Conservation (phyloP, 2,888 invertebrate species). For the Lithodes maja region DNA sequence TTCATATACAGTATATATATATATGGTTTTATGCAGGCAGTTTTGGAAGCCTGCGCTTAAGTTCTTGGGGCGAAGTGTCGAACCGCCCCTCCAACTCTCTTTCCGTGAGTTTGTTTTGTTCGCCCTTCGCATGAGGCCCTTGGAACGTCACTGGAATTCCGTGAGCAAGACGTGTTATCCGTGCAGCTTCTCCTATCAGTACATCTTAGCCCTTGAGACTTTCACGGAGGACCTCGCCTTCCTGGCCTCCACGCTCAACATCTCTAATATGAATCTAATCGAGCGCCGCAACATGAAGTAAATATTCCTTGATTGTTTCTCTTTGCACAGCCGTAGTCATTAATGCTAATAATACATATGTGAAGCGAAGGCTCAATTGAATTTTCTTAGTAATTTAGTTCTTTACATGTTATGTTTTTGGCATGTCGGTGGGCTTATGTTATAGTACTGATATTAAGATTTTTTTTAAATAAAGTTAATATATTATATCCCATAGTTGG, state of each 20-base stretch:
- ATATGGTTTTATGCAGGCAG: neutral
- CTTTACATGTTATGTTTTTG: too few species aligned
- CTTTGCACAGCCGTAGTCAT: too few species aligned
- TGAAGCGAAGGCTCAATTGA: too few species aligned
- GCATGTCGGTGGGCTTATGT: too few species aligned
- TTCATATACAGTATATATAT: too few species aligned
- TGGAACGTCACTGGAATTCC: neutral
- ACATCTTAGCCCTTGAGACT: constrained; percentile 29
- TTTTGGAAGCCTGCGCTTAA: constrained; percentile 3
- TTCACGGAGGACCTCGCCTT: constrained; percentile 17
- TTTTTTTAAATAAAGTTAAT: too few species aligned
- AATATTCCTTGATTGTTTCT: too few species aligned
- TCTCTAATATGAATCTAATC: neutral
- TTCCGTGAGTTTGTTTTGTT: neutral
- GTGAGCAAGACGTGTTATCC: neutral
- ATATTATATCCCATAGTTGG: too few species aligned
- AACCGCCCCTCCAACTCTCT: neutral
- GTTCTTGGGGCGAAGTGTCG: neutral
- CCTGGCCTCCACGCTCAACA: neutral
- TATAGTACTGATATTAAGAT: too few species aligned
- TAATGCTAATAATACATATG: too few species aligned
- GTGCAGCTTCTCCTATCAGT: constrained; percentile 2
- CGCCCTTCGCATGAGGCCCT: neutral
- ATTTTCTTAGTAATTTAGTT: too few species aligned
- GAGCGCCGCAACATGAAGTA: too few species aligned